phyloP scores from a whole-genome alignment of 1,140 invertebrate genomes.

The Drosophila fuyamai region DNA sequence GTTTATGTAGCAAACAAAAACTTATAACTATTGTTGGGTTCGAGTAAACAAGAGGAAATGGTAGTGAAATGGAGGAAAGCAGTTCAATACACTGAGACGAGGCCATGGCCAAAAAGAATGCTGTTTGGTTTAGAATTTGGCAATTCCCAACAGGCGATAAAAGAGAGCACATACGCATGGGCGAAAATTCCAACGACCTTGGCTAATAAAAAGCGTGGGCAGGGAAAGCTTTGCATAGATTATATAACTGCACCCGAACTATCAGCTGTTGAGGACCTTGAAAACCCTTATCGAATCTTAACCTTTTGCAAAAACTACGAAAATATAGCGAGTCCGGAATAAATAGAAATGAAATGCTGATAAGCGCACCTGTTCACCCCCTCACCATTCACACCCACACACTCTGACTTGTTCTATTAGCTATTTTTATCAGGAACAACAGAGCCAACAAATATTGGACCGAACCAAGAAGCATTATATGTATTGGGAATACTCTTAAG shows the following conservation, averaged over 20 bases:
- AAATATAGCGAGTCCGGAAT: slow-evolving; percentile 50
- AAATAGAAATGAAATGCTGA: slow-evolving; percentile 43
- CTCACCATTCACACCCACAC: slow-evolving; percentile 1
- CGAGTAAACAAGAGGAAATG: slow-evolving; percentile 24
- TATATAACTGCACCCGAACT: slow-evolving; percentile 65
- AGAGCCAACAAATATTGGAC: background rate
- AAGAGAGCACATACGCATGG: slow-evolving; percentile 6
- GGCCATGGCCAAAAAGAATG: slow-evolving; percentile 51
- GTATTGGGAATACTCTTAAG: background rate
- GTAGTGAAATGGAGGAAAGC: slow-evolving; percentile 15
- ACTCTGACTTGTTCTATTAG: slow-evolving; percentile 5
- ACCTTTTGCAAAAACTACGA: slow-evolving; percentile 81
- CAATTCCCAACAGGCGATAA: slow-evolving; percentile 28
- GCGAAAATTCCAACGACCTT: slow-evolving; percentile 69
- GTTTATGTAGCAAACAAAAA: slow-evolving; percentile 35
- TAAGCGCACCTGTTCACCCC: slow-evolving; percentile 30
- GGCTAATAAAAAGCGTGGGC: slow-evolving; percentile 70
- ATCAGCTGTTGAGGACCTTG: slow-evolving; percentile 62
- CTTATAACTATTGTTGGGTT: slow-evolving; percentile 23
- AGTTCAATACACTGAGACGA: slow-evolving; percentile 42
- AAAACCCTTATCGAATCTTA: slow-evolving; percentile 80
- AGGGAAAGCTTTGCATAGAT: slow-evolving; percentile 45
- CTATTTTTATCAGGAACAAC: slow-evolving; percentile 24
- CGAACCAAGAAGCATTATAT: background rate
- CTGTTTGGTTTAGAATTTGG: slow-evolving; percentile 52